phyloP scores from a whole-genome alignment of 1,140 invertebrate species.

The Drosophila mauritiana region DNA sequence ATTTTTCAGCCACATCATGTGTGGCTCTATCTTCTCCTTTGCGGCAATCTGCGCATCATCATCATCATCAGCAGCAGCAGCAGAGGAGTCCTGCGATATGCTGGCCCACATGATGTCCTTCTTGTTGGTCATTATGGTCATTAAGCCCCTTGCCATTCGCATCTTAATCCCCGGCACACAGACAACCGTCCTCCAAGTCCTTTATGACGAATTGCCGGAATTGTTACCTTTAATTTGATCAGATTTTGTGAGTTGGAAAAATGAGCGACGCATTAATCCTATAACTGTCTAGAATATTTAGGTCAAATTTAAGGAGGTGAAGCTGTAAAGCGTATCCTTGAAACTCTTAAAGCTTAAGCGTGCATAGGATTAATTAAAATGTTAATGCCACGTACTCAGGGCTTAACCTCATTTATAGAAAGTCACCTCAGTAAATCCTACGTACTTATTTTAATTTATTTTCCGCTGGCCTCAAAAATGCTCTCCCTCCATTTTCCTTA shows the following conservation, averaged over 20 bases:
- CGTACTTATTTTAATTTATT: slow-evolving; percentile 50
- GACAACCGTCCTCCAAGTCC: slow-evolving; percentile 52
- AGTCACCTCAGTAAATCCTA: slow-evolving; percentile 19
- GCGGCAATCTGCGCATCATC: slow-evolving; percentile 53
- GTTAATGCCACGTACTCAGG: slow-evolving; percentile 13
- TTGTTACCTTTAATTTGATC: slow-evolving; percentile 74
- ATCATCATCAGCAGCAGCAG: slow-evolving; percentile 53
- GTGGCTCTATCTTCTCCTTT: slow-evolving; percentile 48
- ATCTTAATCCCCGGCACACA: slow-evolving; percentile 68
- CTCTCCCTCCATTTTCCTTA: slow-evolving; percentile 17
- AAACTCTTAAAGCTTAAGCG: slow-evolving; percentile 39
- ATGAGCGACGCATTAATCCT: slow-evolving; percentile 37
- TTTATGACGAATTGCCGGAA: slow-evolving; percentile 67
- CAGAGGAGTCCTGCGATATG: slow-evolving; percentile 36
- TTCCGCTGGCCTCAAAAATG: slow-evolving; percentile 13
- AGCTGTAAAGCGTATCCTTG: not conserved
- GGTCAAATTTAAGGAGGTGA: slow-evolving; percentile 31
- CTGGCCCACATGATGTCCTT: slow-evolving; percentile 57
- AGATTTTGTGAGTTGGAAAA: slow-evolving; percentile 63
- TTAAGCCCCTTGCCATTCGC: slow-evolving; percentile 61
- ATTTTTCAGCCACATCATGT: slow-evolving; percentile 83
- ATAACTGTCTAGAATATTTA: slow-evolving; percentile 1
- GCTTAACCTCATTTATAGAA: slow-evolving; percentile 29
- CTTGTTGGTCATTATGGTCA: slow-evolving; percentile 79
- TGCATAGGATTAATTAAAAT: slow-evolving; percentile 61